Base-by-base conservation (phyloP, 2,113 vertebrate genomes). In the Lathamus discolor region DNA sequence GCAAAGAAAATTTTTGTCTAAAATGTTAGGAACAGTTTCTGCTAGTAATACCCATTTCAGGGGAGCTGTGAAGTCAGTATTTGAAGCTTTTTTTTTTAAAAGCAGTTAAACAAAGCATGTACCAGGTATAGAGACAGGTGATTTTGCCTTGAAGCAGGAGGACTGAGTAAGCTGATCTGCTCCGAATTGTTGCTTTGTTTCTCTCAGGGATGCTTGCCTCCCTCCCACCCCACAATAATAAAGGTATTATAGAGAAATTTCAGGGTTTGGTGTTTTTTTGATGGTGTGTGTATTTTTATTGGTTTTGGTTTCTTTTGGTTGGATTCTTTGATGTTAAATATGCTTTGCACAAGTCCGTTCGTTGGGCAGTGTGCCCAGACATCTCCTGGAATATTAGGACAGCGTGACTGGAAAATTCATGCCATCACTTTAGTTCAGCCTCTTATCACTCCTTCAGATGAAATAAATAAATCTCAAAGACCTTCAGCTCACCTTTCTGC, bases 381-480 rank as follows among this genome's bases (percentile, higher is more conserved):
- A 69, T 24, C 64, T 48, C 57, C 33, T 85, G 55, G n/a, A 76
- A 55, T 85, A 69, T 82, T 81, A 52, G 73, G 18, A 48, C n/a
- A 62, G 6, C 15, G 16, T 76, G 55, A 49, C 64, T 80, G 85
- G 63, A 92, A 92, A 87, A 93, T 72, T 64, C 27, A 49, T 73
- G 39, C 55, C 39, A 44, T 90, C 77, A 14, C 48, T 88, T 92
- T 31, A 86, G 72, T 46, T 85, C 61, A 85, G 62, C 67, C 19
- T 90, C 85, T 87, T 93, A 48, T 61, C 28, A 48, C 61, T 95
- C 37, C 33, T 86, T 84, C 59, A 84, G 86, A 61, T 64, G 46
- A 84, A 72, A 73, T 28, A 76, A 57, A 88, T 90, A 86, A 86
- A 94, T 82, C n/a, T 86, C 46, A 57, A 64, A 96, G 82, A 88